Base-by-base conservation (phyloP, 2,888 invertebrate species). In the Drosophila peninsularis region DNA sequence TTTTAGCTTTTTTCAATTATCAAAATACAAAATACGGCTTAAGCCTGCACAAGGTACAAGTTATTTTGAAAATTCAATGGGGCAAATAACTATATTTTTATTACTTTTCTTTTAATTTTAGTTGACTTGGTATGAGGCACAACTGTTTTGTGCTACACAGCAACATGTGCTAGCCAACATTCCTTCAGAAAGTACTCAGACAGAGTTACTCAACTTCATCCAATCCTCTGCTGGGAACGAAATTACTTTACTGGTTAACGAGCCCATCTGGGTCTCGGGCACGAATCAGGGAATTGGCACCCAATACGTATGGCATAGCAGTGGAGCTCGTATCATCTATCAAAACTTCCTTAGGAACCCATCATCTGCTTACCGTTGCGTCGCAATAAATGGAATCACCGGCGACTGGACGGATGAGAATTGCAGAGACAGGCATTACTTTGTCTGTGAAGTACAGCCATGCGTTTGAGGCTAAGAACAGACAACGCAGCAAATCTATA, bases 281-380 rank as follows among this genome's bases (percentile, higher is more conserved):
- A 63, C 63, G 30, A 63, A 63, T 27, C 63, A 42, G 17, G 63
- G 14, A 10, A 3, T 13, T 21, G 5, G 1, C 27, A 36, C 7
- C 10, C 11, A 44, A 17, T 63, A 19, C 11, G 34, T 63, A 3
- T 63, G 63, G 63, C 63, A 63, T 0, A 30, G 63, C 50, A 63
- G 2, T 58, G 88, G 88, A n/a, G 62, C 57, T 10, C 50, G 56
- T 2, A 3, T 87, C 1, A 11, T 0, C 27, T 85, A 68, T 42
- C 45, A 34, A 0, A 73, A 75, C 34, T 86, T 79, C 73, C 7
- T 7, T 66, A 27, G 66, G 75, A 21, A 36, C 3, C 50, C 50
- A 21, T 14, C 34, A 0, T 42, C 27, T 21, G 30, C 34, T 0
- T 19, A 36, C 0, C 62, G 62, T 10, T 88, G 88, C 41, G 3